Conservation (phyloP, 2,797 vertebrate species). For the Okamejei kenojei region DNA sequence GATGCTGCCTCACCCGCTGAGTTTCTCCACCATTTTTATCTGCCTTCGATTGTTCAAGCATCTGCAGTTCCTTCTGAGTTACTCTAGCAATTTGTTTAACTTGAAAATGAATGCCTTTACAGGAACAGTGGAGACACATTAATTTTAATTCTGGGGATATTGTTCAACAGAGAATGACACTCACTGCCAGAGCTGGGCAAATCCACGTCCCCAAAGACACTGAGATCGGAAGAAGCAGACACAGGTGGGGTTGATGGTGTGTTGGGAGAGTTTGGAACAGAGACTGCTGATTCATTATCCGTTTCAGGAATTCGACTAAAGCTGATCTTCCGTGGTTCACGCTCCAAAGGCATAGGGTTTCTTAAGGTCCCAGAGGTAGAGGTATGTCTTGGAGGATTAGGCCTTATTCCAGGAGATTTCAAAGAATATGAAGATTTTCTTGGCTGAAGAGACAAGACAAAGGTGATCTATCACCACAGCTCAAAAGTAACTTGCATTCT, state of each 20-base stretch:
- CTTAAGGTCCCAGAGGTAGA: conserved; percentile 75
- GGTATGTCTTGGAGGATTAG: conserved; percentile 71
- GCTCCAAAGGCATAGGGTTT: conserved; percentile 80
- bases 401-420: conserved; percentile 90
- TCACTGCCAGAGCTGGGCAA: conserved; percentile 71
- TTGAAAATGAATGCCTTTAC: not conserved
- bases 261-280: conserved; percentile 84
- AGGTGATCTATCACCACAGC: not conserved
- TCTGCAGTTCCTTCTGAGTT: too few relatives aligned
- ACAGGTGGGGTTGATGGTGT: conserved; percentile 80
- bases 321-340: conserved; percentile 90
- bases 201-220: conserved; percentile 80
- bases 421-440: conserved; percentile 81
- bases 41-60: too few relatives aligned
- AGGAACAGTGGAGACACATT: not conserved
- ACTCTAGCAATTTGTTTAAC: too few relatives aligned
- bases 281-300: conserved; percentile 66
- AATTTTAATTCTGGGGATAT: not conserved
- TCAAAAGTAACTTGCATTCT: not conserved
- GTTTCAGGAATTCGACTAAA: conserved; percentile 86
- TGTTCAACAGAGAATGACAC: conserved; percentile 24
- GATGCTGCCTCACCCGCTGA: too few relatives aligned
- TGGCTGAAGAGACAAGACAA: conserved; percentile 59
- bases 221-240: conserved; percentile 82
- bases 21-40: too few relatives aligned